Conservation (phyloP, 2,113 vertebrate species). For the Bungarus multicinctus region DNA sequence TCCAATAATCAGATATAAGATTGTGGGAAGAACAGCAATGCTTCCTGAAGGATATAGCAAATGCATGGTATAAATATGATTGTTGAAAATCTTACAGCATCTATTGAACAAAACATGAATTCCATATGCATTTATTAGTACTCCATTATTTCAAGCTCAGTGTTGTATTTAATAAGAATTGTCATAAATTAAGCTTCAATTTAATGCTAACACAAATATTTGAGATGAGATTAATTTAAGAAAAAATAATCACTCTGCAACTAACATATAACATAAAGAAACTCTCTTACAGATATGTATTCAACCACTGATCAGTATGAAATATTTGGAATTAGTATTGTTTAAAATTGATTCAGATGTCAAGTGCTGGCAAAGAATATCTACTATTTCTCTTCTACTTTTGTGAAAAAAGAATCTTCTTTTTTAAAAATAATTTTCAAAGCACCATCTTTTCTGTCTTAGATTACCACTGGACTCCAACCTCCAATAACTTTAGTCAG, state of each 20-base stretch:
- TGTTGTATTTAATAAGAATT: not conserved
- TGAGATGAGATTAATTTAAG: not conserved
- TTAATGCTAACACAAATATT: not conserved
- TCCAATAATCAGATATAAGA: slow-evolving; percentile 87
- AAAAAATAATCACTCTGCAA: not conserved
- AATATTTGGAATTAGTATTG: not conserved
- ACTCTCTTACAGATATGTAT: not conserved
- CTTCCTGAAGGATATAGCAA: slow-evolving; percentile 77
- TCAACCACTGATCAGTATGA: not conserved
- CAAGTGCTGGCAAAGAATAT: not conserved
- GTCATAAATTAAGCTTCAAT: not conserved
- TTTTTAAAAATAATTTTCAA: not conserved
- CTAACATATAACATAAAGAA: not conserved
- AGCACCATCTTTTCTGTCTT: not conserved
- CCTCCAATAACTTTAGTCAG: not conserved
- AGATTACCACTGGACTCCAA: not conserved
- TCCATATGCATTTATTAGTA: not conserved
- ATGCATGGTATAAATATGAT: not conserved
- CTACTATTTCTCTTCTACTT: not conserved
- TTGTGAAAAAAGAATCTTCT: not conserved
- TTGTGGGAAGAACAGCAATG: slow-evolving; percentile 87
- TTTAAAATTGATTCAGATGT: not conserved
- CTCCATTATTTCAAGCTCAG: not conserved
- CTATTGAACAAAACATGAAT: not conserved
- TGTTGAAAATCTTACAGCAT: not conserved